Base-by-base conservation (phyloP, 2,888 invertebrate species). In the Sphaeridia pumilis region DNA sequence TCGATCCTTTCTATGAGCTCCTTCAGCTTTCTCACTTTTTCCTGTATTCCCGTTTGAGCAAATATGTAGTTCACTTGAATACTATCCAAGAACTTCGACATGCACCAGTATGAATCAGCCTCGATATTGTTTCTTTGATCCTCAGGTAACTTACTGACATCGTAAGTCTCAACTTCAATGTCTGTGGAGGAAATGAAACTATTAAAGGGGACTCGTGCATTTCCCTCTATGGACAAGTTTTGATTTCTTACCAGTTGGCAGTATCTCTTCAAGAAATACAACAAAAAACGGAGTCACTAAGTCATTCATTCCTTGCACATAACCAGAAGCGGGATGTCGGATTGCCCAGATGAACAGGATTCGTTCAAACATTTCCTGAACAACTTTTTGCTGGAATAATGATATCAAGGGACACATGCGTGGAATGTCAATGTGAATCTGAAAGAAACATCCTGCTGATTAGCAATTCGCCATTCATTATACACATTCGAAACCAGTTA, bases 41-140 rank as follows among this genome's bases (percentile, higher is more conserved):
- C 83, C 71, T 99, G 98, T 69, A 99, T 98, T 50, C 98, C 98
- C 58, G 98, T 84, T 77, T 99, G 98, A 67, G 98, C 97, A 76
- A 98, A 98, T 67, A 98, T 98, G 72, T 99, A 99, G 74, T 98
- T 97, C 73, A 98, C 95, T 75, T 95, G 95, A 67, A 98, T 97
- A 63, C 94, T 93, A 72, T 98, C 97, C 53, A 99, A 77, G 69
- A 99, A 87, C 71, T 94, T 92, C 14, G 92, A 90, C 63, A 95
- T 79, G 71, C 95, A 97, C 97, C 98, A 98, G 76, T 93, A 99
- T 34, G 92, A 89, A 72, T 99, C 98, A 0, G 98, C 95, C 75
- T 99, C 98, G 48, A 99, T 88, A 57, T 87, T 78, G 66, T 87
- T 81, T 54, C 88, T 74, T 68, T 83, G 81, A 48, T 83, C 83